Base-by-base conservation (phyloP, 2,113 vertebrate species). In the Oreotrochilus melanogaster region DNA sequence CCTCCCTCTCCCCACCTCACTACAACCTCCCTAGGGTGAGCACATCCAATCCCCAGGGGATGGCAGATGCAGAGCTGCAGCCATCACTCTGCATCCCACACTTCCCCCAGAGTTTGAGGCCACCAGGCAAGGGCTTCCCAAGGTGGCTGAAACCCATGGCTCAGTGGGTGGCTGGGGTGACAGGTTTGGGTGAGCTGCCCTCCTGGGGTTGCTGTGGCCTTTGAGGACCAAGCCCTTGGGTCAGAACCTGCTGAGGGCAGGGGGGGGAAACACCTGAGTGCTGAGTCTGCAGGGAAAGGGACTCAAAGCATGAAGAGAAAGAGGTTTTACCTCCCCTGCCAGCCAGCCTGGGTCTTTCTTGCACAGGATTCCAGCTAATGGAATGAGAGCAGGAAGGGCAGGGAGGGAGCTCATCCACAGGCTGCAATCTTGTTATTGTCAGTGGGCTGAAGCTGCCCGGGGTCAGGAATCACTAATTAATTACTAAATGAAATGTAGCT, bases 401-500 rank as follows among this genome's bases (percentile, higher is more conserved):
- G 2, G 1, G 78, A 93, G 92, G 72, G 24, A 60, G 84, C 83
- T 93, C 79, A 82, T 58, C 94, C 78, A 90, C 62, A 67, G 79
- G 48, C 92, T 80, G 79, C 96, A 95, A 74, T 82, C 87, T n/a
- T 48, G 74, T 96, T 95, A 72, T 42, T 89, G 88, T 88, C 95
- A 78, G 73, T 0, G 1, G 45, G 60, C 89, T 91, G 92, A 64
- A 92, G 90, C 81, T 50, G 88, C 89, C 95, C 6, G 35, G 50
- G 95, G 85, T 95, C 94, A 95, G 85, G 73, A 94, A 91, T 72
- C 86, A 31, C 86, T 92, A 78, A 96, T 90, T 96, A 96, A 96
- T 96, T 65, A 93, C 92, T 84, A 85, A 70, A 93, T 54, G 91
- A 93, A 79, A 88, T 73, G 73, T 5, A 39, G 70, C 69, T 96